These are phyloP conservation scores for Tetrapedia diversipes DNA, from an alignment of 2,888 invertebrate genomes.

Conservation along the genomic window DNA sequence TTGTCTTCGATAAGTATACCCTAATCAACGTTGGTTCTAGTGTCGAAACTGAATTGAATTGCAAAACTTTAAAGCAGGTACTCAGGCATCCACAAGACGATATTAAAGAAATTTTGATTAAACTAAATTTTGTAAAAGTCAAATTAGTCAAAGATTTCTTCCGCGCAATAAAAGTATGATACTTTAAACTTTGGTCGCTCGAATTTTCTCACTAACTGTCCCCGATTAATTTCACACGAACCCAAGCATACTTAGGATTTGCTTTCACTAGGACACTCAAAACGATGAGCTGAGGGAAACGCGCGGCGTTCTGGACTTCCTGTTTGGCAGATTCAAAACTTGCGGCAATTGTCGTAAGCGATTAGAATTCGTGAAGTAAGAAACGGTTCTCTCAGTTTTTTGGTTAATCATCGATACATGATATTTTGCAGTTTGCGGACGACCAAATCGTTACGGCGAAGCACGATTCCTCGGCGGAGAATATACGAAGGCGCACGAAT, in stretches of 20 bases:
- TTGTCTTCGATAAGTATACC: too few species aligned
- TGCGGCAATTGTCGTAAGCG: conserved; percentile 78
- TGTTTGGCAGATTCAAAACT: conserved; percentile 75
- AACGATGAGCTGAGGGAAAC: conserved; percentile 51
- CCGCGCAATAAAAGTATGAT: too few species aligned
- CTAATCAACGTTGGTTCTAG: too few species aligned
- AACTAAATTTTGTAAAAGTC: too few species aligned
- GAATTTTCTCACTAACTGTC: neutral
- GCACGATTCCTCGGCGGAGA: conserved; percentile 83
- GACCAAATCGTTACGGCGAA: conserved; percentile 81
- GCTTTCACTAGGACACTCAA: conserved; percentile 28
- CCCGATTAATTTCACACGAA: neutral
- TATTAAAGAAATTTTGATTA: too few species aligned
- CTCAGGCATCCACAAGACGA: too few species aligned
- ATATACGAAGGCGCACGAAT: conserved; percentile 83
- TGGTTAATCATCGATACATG: neutral
- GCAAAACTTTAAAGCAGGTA: too few species aligned
- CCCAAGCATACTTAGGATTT: neutral
- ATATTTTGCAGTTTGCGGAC: conserved; percentile 82
- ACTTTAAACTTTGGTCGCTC: neutral
- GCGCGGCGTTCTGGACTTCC: conserved; percentile 75
- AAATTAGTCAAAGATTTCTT: too few species aligned
- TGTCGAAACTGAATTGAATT: too few species aligned
- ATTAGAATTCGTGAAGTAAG: neutral
- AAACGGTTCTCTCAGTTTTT: neutral